phyloP scores from a whole-genome alignment of 2,113 vertebrate genomes.

The Epinephelus cyanopodus region DNA sequence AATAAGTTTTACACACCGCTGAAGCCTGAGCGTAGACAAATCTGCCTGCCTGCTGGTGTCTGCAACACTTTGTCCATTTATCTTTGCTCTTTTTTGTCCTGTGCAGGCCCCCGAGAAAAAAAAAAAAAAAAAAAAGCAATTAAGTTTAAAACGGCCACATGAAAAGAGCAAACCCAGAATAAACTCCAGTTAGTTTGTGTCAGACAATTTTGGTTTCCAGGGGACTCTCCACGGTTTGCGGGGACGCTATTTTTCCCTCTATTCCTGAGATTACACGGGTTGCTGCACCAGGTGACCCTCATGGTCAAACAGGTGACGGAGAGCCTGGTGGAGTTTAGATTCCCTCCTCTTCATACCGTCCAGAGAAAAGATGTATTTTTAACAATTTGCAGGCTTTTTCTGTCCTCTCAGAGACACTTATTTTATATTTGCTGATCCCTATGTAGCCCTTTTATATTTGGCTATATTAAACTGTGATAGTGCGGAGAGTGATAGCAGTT shows the following conservation, averaged over 20 bases:
- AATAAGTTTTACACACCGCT: slow-evolving; percentile 53
- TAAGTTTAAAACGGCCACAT: slow-evolving; percentile 75
- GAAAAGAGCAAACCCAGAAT: slow-evolving; percentile 78
- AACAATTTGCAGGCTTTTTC: slow-evolving; percentile 53
- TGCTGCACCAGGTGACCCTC: slow-evolving; percentile 88
- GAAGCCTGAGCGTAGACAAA: slow-evolving; percentile 40
- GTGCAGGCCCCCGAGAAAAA: slow-evolving; percentile 29
- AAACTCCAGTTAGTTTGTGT: slow-evolving; percentile 76
- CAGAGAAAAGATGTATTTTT: slow-evolving; percentile 77
- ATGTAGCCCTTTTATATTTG: slow-evolving; percentile 36
- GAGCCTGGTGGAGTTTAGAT: slow-evolving; percentile 86
- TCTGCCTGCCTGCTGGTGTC: slow-evolving; percentile 29
- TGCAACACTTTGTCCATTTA: slow-evolving; percentile 59
- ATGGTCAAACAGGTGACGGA: slow-evolving; percentile 84
- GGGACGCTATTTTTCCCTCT: slow-evolving; percentile 76
- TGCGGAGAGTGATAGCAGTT: slow-evolving; percentile 25
- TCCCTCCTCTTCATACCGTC: slow-evolving; percentile 73
- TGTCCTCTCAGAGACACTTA: slow-evolving; percentile 38
- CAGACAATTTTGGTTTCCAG: slow-evolving; percentile 77
- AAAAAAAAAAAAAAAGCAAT: slow-evolving; percentile 72
- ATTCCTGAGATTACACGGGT: slow-evolving; percentile 91
- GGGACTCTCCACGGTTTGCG: slow-evolving; percentile 74
- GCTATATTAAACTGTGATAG: slow-evolving; percentile 44
- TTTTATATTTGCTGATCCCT: slow-evolving; percentile 66
- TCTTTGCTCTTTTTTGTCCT: slow-evolving; percentile 61